These are phyloP conservation scores for Chrosomus eos DNA, from an alignment of 2,797 vertebrate species.

Conservation along the genomic window DNA sequence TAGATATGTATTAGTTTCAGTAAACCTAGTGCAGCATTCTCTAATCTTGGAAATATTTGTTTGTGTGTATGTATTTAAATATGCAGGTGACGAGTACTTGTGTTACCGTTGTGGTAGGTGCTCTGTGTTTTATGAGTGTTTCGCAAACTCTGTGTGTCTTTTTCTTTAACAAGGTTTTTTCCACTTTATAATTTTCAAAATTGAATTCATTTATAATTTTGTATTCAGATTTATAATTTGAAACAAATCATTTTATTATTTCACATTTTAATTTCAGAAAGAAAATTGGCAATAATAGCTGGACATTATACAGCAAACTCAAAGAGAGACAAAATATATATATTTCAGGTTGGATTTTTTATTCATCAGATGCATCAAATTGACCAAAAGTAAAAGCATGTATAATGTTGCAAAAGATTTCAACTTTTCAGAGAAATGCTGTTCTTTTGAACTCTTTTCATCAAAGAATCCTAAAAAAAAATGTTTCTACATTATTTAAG, in stretches of 20 bases:
- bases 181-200: not conserved
- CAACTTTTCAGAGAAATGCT: not conserved
- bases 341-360: not conserved
- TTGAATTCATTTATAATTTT: not conserved
- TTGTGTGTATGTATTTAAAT: constrained; percentile 64
- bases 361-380: not conserved
- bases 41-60: constrained; percentile 49
- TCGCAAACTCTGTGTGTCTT: constrained; percentile 28
- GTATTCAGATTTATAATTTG: not conserved
- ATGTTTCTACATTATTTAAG: not conserved
- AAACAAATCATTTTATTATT: not conserved
- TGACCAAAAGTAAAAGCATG: not conserved
- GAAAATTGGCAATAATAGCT: not conserved
- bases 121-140: constrained; percentile 24
- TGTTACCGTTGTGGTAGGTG: constrained; percentile 81
- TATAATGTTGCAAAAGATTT: not conserved
- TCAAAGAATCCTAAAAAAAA: not conserved
- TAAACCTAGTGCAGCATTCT: not conserved
- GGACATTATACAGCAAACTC: not conserved
- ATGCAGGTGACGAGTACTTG: constrained; percentile 76
- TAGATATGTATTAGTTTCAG: not conserved
- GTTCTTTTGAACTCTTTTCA: not conserved
- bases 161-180: not conserved
- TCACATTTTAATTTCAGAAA: not conserved
- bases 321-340: not conserved